Percentiles rank a stretch among this genome's conserved stretches.
Conservation (phyloP, 2,113 vertebrate species). For the Sinocyclocheilus anshuiensis region DNA sequence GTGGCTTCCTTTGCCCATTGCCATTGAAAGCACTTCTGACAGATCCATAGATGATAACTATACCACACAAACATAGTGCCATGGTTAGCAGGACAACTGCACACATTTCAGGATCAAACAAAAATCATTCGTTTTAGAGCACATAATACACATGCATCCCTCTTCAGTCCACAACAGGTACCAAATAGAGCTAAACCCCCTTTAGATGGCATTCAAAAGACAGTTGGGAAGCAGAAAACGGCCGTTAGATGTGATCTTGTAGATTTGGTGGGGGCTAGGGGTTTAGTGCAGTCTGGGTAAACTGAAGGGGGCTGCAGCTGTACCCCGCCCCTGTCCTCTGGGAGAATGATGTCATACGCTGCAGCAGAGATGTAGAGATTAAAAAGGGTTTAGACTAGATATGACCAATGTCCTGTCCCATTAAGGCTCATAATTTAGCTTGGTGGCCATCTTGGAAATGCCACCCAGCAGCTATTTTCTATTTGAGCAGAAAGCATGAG, state of each 20-base stretch:
- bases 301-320: conserved; percentile 50
- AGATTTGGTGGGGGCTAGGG: conserved; percentile 20
- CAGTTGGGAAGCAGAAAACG: background rate
- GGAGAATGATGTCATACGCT: conserved; percentile 71
- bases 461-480: background rate
- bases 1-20: background rate
- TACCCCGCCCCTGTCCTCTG: conserved; percentile 48
- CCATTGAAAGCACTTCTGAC: background rate
- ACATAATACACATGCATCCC: background rate
- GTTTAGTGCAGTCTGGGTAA: conserved; percentile 40
- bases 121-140: background rate
- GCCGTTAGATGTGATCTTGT: conserved; percentile 34
- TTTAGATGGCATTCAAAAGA: background rate
- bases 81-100: background rate
- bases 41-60: background rate
- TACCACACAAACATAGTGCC: background rate
- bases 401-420: conserved; percentile 47
- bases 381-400: conserved; percentile 49
- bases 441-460: background rate
- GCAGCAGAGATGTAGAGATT: conserved; percentile 66
- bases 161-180: background rate
- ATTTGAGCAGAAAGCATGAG: background rate
- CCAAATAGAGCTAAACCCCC: background rate
- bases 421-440: conserved; percentile 6
- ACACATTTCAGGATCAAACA: background rate